Evolutionary conservation across 2,797 vertebrate species (phyloP), one percentile per base, ranked within the genome.

Genomic region (Sorex maritimensis): DNA sequence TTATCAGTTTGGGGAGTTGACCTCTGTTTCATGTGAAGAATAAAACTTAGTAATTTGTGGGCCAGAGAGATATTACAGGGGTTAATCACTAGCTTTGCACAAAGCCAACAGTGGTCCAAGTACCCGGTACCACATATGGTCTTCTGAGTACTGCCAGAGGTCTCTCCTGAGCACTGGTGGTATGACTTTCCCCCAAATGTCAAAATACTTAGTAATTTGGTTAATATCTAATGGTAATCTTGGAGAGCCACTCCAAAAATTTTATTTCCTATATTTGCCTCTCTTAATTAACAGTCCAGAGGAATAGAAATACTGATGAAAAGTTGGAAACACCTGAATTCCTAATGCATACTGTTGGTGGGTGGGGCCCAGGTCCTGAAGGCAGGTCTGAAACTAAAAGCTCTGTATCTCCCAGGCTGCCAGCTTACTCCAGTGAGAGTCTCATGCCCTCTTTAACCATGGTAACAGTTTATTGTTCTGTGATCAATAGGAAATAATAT

Each of bases 1-100:
- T 34, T 86, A 68, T 90, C 55, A 87, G 17, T 68, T 94, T 88
- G 69, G 34, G 34, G 61, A 92, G 4, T 73, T 80, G 88, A 58
- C 46, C 17, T 55, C 52, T 90, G 69, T 68, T 83, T 89, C 88
- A 11, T 88, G 1, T 73, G 73, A 88, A 78, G 61, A 83, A 21
- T 72, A 85, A 87, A 49, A 1, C 38, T 79, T 74, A 74, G 28
- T 78, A 44, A 44, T 44, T 44, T 44, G 41, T 44, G 41, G 41
- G 41, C 41, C 41, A 7, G 52, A 55, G 52, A 55, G 52, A 55
- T 55, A 14, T 2, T 55, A 17, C 52, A 15, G 52, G 13, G 52
- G 13, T 13, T 55, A 55, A 12, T 10, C 13, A 14, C 52, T 55
- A 14, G 52, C 52, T 12, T 55, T 44, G 41, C 41, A 44, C 41